Base-by-base conservation (phyloP, 2,113 vertebrate species). In the Chinchilla lanigera region DNA sequence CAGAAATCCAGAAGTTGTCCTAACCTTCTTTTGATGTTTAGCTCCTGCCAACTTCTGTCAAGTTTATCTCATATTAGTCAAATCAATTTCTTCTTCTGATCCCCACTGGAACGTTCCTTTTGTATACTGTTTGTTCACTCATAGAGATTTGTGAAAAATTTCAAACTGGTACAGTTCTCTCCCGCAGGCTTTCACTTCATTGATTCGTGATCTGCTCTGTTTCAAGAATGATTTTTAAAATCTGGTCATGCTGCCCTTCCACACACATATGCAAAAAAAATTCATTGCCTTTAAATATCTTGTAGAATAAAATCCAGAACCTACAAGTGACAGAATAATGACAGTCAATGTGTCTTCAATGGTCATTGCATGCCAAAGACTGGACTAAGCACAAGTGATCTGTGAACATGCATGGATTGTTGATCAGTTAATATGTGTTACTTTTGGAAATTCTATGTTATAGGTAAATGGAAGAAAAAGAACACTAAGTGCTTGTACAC, bases 191-290 rank as follows among this genome's bases (percentile, higher is more conserved):
- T 73, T 86, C 3, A 35, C 35, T 17, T 89, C 28, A 54, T 19
- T 47, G 80, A 69, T 54, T 88, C 20, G 9, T 86, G 11, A 69
- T 44, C 58, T 10, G 10, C 50, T 44, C 14, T 78, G n/a, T 89
- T 86, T 61, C 89, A 24, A 92, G 35, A 93, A 86, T 63, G n/a
- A 75, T 44, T 86, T 90, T 96, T 65, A 73, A 90, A 52, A 89
- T 60, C 33, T 47, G 19, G 69, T 47, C 19, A 86, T 13, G 86
- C 2, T 26, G 50, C 7, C 13, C 44, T 77, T 73, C 50, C 78
- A 75, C 35, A 94, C 60, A 61, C 11, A 77, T 11, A 47, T 2
- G 47, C 65, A 69, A 33, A n/a, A 69, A 17, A 85, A 80, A 78
- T 52, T 47, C 7, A 60, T 24, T 84, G 9, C 71, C 11, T 65